These are phyloP conservation scores for Clarias macrocephalus DNA, from an alignment of 2,113 vertebrate genomes.

Conservation along the genomic window DNA sequence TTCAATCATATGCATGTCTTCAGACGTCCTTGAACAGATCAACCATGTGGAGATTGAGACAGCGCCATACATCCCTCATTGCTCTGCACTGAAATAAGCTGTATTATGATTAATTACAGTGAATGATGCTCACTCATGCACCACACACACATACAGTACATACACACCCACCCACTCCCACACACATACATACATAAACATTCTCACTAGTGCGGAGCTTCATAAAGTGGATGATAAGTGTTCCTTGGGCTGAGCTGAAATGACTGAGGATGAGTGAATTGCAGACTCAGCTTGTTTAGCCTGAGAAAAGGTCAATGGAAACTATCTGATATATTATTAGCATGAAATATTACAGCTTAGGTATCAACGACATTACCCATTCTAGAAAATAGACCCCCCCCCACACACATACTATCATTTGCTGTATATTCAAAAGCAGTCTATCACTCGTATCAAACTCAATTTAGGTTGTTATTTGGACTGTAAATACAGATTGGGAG, in stretches of 20 bases:
- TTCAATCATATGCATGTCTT: conserved; percentile 22
- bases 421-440: conserved; percentile 11
- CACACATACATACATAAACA: not conserved
- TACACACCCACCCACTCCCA: conserved; percentile 2
- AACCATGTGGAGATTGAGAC: conserved; percentile 44
- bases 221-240: conserved; percentile 43
- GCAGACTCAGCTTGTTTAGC: conserved; percentile 52
- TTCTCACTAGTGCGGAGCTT: conserved; percentile 19
- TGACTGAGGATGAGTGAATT: conserved; percentile 40
- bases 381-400: not conserved
- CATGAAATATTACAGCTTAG: conserved; percentile 39
- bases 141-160: not conserved
- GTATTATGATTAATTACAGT: conserved; percentile 58
- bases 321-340: conserved; percentile 49
- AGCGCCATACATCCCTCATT: conserved; percentile 42
- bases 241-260: conserved; percentile 37
- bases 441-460: conserved; percentile 5
- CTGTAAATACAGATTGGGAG: conserved; percentile 12
- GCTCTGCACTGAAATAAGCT: conserved; percentile 47
- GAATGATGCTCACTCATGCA: conserved; percentile 53
- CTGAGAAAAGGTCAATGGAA: conserved; percentile 54
- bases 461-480: conserved; percentile 25
- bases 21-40: conserved; percentile 50
- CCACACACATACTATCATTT: not conserved
- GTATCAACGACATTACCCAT: conserved; percentile 8